Base-by-base conservation (phyloP, 2,113 vertebrate genomes). In the Leptosomus discolor region DNA sequence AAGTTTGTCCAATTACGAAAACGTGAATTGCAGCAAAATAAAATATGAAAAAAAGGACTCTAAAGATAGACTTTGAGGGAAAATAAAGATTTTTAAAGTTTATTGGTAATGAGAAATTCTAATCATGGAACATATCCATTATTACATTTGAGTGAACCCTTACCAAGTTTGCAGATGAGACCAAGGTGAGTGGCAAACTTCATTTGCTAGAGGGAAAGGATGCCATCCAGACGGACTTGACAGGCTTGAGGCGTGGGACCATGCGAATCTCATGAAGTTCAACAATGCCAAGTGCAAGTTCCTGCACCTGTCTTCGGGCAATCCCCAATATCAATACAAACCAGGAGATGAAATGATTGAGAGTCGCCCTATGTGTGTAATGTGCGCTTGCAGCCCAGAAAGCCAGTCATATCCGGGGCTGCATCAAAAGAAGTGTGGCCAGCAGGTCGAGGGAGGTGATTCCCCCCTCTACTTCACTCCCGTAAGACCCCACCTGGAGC, bases 1-100 rank as follows among this genome's bases (percentile, higher is more conserved):
- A 97, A 96, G 43, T 93, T 43, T 71, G 67, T 24, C 82, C 45
- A 61, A 58, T 69, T 92, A 83, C 50, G 54, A 90, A 96, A 97
- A 68, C 8, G 27, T 19, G 15, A 88, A 53, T 81, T 56, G 48
- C 45, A 69, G 30, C 16, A 93, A 92, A 90, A 61, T 45, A 60
- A 88, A 64, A 54, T 7, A 34, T 14, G 22, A 9, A 14, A 53
- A 36, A 14, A 48, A 5, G 34, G 8, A 4, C n/a, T 11, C 15
- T 39, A 54, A 64, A 73, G 2, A 16, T 22, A 64, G 8, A 3
- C 3, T 30, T 58, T 64, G 10, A 34, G 6, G 17, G 7, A 36
- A 68, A 22, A 60, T 1, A 92, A 75, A n/a, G 2, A 11, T 2
- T 4, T 29, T 29, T 7, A 0, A 79, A 37, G 2, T 32, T 12